Evolutionary conservation across 2,888 invertebrate species (phyloP), one percentile per base, ranked within the genome.

Genomic region (Nomada ferruginata): DNA sequence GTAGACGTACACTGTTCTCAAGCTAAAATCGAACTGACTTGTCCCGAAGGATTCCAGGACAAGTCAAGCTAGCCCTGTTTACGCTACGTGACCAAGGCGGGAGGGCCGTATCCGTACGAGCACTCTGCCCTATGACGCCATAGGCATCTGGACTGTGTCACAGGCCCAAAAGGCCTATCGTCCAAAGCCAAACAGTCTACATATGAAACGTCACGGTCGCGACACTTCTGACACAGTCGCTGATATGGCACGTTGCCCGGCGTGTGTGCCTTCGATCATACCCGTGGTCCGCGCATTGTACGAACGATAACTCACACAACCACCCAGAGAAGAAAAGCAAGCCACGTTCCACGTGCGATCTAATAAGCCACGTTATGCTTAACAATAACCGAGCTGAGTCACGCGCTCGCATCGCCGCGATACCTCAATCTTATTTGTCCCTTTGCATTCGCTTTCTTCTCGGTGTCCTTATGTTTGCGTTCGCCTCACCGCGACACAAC

Each of bases 361-460:
- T 79, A 76, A 76, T 78, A 52, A 71, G 71, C 64, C 36, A 42
- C 47, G 65, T 70, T 65, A 71, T 64, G 65, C 71, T 55, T 65
- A 71, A 79, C 72, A 79, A 79, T 79, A 79, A 71, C 65, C 42
- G 42, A 65, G 79, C 79, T 78, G 79, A 79, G 79, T 79, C 79
- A 79, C 60, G 79, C 65, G 55, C 60, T 79, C 60, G 18, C 65
- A 70, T 79, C 78, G 55, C 57, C 47, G n/a, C 23, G 59, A 52
- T 52, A 70, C 36, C 78, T 68, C 69, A 44, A 53, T 65, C 64
- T 60, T 78, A 59, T 79, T 78, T 63, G 55, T 79, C 78, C 63
- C 63, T 78, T 79, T 79, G 15, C 42, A n/a, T n/a, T 23, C 15
- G 44, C 63, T 52, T 63, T 52, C 71, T 63, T 72, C 61, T 18